Evolutionary conservation across 2,888 invertebrate genomes (phyloP).

Genomic region (Notocelia uddmanniana): DNA sequence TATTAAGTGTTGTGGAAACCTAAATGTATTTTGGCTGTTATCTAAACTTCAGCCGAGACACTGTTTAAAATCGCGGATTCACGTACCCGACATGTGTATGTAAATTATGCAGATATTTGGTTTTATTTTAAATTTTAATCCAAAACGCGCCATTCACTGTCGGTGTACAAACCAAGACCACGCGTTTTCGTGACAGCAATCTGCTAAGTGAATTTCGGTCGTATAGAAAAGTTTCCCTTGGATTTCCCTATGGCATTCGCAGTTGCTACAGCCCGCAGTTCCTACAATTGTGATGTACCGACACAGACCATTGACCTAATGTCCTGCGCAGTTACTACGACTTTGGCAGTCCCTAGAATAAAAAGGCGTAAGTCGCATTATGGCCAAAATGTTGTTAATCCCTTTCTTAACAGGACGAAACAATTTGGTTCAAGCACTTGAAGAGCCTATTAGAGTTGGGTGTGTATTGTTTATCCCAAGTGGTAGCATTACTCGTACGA

Average conservation of each 20-base stretch:
- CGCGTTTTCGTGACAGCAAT: neutral
- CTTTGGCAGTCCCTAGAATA: neutral
- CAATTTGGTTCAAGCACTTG: conserved; percentile 3
- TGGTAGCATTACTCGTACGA: neutral
- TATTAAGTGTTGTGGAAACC: no score
- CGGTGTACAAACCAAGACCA: neutral
- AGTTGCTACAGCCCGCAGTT: neutral
- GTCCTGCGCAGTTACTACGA: conserved; percentile 4
- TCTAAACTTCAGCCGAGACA: no score
- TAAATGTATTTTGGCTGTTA: no score
- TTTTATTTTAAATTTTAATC: no score
- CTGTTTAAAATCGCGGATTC: no score
- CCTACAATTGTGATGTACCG: neutral
- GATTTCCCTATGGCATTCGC: neutral
- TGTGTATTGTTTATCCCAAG: neutral
- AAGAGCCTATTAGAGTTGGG: neutral
- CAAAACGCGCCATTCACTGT: no score
- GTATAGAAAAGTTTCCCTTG: neutral
- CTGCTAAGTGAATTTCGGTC: neutral
- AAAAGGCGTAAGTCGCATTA: neutral
- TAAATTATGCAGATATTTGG: no score
- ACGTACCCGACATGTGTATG: no score
- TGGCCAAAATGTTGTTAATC: neutral
- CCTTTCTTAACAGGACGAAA: neutral
- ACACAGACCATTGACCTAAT: neutral